Base-by-base conservation (phyloP, 1,140 invertebrate species). In the Drosophila equinoxialis region DNA sequence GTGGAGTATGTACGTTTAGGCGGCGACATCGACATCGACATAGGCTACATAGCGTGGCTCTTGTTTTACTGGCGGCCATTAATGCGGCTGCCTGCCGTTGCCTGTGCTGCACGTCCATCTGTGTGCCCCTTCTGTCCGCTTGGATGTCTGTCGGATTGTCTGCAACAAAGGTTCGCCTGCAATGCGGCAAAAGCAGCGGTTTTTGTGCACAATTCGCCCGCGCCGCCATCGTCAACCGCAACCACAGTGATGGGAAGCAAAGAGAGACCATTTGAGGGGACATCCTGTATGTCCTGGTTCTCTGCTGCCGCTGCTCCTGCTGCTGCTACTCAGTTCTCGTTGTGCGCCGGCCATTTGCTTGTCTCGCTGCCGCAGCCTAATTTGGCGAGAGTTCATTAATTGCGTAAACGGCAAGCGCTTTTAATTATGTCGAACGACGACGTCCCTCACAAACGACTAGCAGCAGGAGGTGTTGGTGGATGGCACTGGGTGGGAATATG, bases 361-460 rank as follows among this genome's bases (percentile, higher is more conserved):
- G 84, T 84, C 84, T 76, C 80, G 62, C 74, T 81, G 84, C 84
- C 84, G 80, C 84, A 89, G 84, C 84, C 84, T 89, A 89, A 89
- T 89, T 89, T 89, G 85, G 84, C 80, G 84, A 89, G 84, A 89
- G 84, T 89, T 89, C 84, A 89, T 89, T 89, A 89, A 89, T 89
- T 89, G 84, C 84, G 84, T 89, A 89, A 89, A 89, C 84, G 84
- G 84, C 84, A 80, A 74, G 80, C 84, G 84, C 84, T 89, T 89
- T 89, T 89, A 89, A 89, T 89, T 89, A 89, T 89, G 84, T 89
- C 84, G 84, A 89, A 89, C 85, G 79, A 65, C 69, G 65, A 60
- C 13, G 60, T 60, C 35, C 41, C 20, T 17, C 30, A 30, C 26
- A 51, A 51, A 51, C 17, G 45, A 51, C 45, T 51, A 51, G 45